These are phyloP conservation scores for Drosophila neutralis DNA, from an alignment of 2,888 invertebrate species.

Conservation along the genomic window DNA sequence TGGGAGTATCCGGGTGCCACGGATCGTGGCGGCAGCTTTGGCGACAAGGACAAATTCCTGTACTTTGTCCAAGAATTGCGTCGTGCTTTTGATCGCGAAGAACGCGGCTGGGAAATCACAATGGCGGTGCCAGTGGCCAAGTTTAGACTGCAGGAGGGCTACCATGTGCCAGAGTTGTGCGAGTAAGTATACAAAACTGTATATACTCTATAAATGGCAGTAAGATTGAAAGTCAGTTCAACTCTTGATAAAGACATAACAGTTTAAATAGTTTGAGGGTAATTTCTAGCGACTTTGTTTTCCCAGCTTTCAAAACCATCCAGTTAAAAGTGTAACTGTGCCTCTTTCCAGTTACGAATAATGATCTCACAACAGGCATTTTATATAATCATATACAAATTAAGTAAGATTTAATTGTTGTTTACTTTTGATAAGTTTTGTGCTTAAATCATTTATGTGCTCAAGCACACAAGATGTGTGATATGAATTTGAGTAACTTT, in stretches of 20 bases:
- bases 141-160: conserved; percentile 94
- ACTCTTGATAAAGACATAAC: not conserved
- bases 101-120: conserved; percentile 93
- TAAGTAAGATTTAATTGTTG: not conserved
- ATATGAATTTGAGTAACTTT: not conserved
- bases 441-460: not conserved
- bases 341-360: not conserved
- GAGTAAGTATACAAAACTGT: conserved; percentile 87
- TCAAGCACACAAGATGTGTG: not conserved
- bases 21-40: conserved; percentile 93
- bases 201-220: not conserved
- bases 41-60: conserved; percentile 93
- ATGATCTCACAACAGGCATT: not conserved
- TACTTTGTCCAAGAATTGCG: conserved; percentile 93
- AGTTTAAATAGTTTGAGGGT: not conserved
- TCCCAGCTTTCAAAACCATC: not conserved
- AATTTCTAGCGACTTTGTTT: not conserved
- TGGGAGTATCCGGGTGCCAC: conserved; percentile 97
- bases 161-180: conserved; percentile 95
- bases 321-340: not conserved
- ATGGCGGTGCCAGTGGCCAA: conserved; percentile 95
- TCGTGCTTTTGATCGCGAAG: conserved; percentile 90
- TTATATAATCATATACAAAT: not conserved
- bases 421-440: not conserved
- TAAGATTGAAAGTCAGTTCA: not conserved